These are phyloP conservation scores for Dichetophora obliterata DNA, from an alignment of 2,888 invertebrate genomes.

Conservation along the genomic window DNA sequence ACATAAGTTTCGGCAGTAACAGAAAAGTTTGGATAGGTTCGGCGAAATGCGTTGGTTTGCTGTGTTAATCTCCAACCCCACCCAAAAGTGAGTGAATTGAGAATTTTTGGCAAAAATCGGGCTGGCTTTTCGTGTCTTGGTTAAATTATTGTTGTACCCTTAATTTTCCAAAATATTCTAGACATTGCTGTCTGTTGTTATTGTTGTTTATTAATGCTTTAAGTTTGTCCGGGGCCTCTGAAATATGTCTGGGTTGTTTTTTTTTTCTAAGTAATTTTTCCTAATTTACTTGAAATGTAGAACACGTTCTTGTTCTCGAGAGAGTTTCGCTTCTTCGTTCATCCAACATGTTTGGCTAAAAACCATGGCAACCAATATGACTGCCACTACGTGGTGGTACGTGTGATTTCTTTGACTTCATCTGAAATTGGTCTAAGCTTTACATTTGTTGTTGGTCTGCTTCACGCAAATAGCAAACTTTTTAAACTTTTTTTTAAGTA, in stretches of 20 bases:
- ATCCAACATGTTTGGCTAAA: not conserved
- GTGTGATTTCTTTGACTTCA: not conserved
- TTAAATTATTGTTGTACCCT: not conserved
- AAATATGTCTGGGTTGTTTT: not conserved
- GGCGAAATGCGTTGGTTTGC: not conserved
- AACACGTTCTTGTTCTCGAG: not conserved
- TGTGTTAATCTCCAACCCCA: not conserved
- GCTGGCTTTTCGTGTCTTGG: not conserved
- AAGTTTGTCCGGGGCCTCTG: not conserved
- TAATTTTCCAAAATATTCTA: conserved; percentile 2
- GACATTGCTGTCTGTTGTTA: conserved; percentile 12
- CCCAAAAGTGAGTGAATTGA: conserved; percentile 3
- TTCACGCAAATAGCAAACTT: too few species aligned
- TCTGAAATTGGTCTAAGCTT: too few species aligned
- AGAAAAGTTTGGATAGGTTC: not conserved
- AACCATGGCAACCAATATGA: not conserved
- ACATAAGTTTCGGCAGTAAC: not conserved
- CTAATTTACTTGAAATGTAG: conserved; percentile 6
- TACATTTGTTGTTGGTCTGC: too few species aligned
- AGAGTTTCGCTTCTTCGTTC: not conserved
- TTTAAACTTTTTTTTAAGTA: too few species aligned
- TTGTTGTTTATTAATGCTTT: not conserved
- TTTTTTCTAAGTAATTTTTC: not conserved
- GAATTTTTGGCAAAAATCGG: conserved; percentile 17
- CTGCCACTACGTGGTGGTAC: not conserved